Conservation (phyloP, 2,797 vertebrate genomes). For the Acrossocheilus fasciatus region DNA sequence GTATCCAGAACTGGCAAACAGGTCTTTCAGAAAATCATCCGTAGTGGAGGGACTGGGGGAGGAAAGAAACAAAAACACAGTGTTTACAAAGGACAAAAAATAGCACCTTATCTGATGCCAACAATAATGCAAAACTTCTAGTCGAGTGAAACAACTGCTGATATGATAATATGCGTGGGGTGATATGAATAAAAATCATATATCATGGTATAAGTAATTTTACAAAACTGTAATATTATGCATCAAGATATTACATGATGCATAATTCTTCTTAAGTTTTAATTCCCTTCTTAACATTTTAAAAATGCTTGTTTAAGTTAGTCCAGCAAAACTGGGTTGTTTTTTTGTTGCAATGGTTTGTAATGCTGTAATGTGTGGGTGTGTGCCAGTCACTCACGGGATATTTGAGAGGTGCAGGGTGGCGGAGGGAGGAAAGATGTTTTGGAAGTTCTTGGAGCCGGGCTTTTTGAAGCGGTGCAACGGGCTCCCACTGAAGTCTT, state of each 20-base stretch:
- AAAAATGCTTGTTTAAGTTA: neutral
- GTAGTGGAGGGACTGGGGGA: conserved; percentile 79
- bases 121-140: neutral
- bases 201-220: neutral
- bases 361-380: neutral
- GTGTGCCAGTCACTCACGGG: conserved; percentile 79
- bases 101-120: conserved; percentile 18
- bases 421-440: conserved; percentile 90
- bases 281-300: neutral
- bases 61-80: conserved; percentile 4
- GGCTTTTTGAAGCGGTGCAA: conserved; percentile 93
- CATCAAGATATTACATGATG: too few relatives aligned
- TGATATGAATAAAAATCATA: neutral
- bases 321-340: neutral
- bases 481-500: conserved; percentile 88
- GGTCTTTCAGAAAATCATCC: conserved; percentile 85
- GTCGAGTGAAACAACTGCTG: neutral
- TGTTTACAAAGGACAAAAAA: neutral
- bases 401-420: conserved; percentile 94
- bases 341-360: neutral
- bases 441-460: conserved; percentile 89
- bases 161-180: neutral
- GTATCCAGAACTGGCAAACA: conserved; percentile 85
- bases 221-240: too few relatives aligned
- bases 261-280: neutral